phyloP scores from a whole-genome alignment of 2,888 invertebrate species.

The Patella depressa region DNA sequence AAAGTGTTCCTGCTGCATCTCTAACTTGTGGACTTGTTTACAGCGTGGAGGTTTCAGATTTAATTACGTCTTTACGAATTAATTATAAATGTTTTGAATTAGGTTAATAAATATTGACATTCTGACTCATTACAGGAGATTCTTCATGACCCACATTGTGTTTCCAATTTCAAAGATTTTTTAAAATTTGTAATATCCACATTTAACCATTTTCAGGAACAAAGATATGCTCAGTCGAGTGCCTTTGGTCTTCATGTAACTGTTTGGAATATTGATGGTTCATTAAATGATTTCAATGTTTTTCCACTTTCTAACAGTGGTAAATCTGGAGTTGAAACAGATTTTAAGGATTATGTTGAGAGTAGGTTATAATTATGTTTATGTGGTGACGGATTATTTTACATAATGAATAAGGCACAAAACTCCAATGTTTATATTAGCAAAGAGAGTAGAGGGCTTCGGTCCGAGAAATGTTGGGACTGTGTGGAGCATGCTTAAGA shows the following conservation, averaged over 20 bases:
- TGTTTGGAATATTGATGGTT: conserved; percentile 16
- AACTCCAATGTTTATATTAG: too few relatives aligned
- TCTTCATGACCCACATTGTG: too few relatives aligned
- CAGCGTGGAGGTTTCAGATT: not conserved
- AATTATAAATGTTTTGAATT: not conserved
- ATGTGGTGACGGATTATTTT: not conserved
- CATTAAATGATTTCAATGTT: conserved; percentile 13
- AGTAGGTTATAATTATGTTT: not conserved
- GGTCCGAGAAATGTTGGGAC: too few relatives aligned
- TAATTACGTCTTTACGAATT: not conserved
- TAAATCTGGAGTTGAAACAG: not conserved
- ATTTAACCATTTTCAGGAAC: too few relatives aligned
- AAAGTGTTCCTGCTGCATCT: not conserved
- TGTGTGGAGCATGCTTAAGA: too few relatives aligned
- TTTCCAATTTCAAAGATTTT: too few relatives aligned
- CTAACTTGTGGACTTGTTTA: not conserved
- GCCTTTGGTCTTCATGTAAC: conserved; percentile 9
- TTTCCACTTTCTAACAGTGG: not conserved
- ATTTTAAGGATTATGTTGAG: conserved; percentile 7
- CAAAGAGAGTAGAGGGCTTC: too few relatives aligned
- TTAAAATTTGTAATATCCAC: too few relatives aligned
- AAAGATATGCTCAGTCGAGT: too few relatives aligned
- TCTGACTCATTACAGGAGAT: too few relatives aligned
- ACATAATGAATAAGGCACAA: too few relatives aligned
- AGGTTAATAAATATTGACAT: too few relatives aligned